These are phyloP conservation scores for Amphibalanus amphitrite DNA, from an alignment of 1,140 invertebrate species.

Conservation along the genomic window DNA sequence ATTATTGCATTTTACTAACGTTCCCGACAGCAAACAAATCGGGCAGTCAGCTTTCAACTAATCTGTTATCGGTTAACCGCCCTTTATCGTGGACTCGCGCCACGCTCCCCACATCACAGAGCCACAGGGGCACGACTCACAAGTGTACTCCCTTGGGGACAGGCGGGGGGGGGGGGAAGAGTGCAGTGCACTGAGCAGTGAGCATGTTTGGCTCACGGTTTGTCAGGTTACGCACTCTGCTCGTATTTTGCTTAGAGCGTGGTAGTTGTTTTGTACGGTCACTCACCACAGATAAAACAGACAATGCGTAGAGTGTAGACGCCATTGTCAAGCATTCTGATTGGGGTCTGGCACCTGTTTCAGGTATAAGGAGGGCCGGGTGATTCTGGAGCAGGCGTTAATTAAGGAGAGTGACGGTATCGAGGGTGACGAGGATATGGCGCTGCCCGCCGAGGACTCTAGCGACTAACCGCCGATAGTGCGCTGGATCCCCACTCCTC, in stretches of 20 bases:
- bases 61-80: too few relatives aligned
- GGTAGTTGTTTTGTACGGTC: neutral
- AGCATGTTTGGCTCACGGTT: too few relatives aligned
- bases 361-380: slow-evolving; percentile 75
- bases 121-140: too few relatives aligned
- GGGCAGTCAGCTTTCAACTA: too few relatives aligned
- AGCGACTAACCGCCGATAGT: neutral
- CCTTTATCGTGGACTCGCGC: too few relatives aligned
- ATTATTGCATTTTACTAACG: too few relatives aligned
- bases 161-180: too few relatives aligned
- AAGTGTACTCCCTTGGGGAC: too few relatives aligned
- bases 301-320: neutral
- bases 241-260: neutral
- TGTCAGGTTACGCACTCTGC: neutral
- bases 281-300: neutral
- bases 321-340: neutral
- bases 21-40: too few relatives aligned
- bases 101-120: too few relatives aligned
- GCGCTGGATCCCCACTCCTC: neutral
- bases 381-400: slow-evolving; percentile 77
- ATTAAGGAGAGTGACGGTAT: slow-evolving; percentile 80
- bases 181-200: too few relatives aligned
- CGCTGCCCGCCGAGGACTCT: neutral
- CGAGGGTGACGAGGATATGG: slow-evolving; percentile 35
- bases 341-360: neutral